phyloP scores from a whole-genome alignment of 2,797 vertebrate genomes.

The Gila robusta region DNA sequence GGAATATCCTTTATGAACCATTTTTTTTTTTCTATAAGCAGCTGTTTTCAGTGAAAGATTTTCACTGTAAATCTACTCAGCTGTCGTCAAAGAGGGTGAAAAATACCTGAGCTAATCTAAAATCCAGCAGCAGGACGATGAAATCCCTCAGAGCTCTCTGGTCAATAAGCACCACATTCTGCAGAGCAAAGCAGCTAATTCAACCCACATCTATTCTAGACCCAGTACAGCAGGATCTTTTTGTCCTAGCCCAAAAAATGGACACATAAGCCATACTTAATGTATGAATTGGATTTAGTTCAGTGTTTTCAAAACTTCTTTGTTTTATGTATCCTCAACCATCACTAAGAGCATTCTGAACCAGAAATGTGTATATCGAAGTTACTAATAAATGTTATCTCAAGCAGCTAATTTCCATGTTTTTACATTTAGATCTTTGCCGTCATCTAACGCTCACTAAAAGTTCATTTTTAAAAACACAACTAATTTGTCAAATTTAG shows the following conservation, averaged over 20 bases:
- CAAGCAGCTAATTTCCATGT: not conserved
- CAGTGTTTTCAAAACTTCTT: not conserved
- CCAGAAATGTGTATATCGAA: not conserved
- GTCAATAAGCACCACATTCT: slow-evolving; percentile 41
- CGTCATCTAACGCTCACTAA: not conserved
- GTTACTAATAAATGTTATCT: not conserved
- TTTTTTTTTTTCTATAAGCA: slow-evolving; percentile 59
- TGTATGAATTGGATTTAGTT: not conserved
- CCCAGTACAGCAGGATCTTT: slow-evolving; percentile 8
- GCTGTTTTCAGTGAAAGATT: slow-evolving; percentile 62
- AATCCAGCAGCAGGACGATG: slow-evolving; percentile 23
- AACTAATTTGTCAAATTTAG: not conserved
- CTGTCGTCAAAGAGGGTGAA: slow-evolving; percentile 38
- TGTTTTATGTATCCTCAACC: not conserved
- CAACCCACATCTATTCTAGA: slow-evolving; percentile 36
- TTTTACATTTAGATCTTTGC: not conserved
- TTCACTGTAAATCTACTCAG: slow-evolving; percentile 55
- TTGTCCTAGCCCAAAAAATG: slow-evolving; percentile 23
- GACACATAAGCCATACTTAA: not conserved
- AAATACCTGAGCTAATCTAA: slow-evolving; percentile 55
- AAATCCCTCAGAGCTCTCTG: slow-evolving; percentile 26
- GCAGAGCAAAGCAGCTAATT: slow-evolving; percentile 16
- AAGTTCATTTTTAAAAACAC: not conserved
- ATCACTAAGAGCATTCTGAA: not conserved
- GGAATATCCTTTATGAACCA: slow-evolving; percentile 36